Conservation (phyloP, 2,797 vertebrate species). For the Melanogrammus aeglefinus region DNA sequence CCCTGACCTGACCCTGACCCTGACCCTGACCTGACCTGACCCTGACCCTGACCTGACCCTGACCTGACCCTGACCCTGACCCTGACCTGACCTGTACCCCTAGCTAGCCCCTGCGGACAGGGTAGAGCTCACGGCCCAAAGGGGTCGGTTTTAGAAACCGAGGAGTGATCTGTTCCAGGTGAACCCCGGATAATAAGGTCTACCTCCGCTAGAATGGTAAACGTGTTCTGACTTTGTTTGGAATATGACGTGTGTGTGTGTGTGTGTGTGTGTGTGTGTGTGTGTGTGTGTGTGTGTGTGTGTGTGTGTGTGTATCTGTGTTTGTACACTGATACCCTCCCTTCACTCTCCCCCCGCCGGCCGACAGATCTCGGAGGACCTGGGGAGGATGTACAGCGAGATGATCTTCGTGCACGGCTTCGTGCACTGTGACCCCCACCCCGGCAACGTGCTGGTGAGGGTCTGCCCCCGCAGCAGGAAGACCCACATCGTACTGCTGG, state of each 20-base stretch:
- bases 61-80: too few species aligned
- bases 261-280: too few species aligned
- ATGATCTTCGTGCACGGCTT: constrained; percentile 98
- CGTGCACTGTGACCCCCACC: constrained; percentile 96
- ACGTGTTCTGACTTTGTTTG: neutral
- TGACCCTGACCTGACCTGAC: too few species aligned
- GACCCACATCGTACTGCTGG: constrained; percentile 86
- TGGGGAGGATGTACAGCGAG: constrained; percentile 94
- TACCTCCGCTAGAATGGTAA: neutral
- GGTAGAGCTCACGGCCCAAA: neutral
- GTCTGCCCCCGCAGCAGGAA: constrained; percentile 77
- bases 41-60: too few species aligned
- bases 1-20: too few species aligned
- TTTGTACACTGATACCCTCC: neutral
- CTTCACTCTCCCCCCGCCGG: neutral
- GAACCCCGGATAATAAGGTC: neutral
- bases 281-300: too few species aligned
- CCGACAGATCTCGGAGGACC: constrained; percentile 83
- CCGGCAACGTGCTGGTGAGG: constrained; percentile 90
- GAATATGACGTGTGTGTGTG: too few species aligned
- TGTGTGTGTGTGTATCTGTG: too few species aligned
- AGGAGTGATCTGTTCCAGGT: neutral
- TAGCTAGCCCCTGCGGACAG: neutral
- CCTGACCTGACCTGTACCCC: too few species aligned
- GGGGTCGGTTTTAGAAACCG: neutral